These are phyloP conservation scores for Pyxicephalus adspersus DNA, from an alignment of 2,113 vertebrate species.

Conservation along the genomic window DNA sequence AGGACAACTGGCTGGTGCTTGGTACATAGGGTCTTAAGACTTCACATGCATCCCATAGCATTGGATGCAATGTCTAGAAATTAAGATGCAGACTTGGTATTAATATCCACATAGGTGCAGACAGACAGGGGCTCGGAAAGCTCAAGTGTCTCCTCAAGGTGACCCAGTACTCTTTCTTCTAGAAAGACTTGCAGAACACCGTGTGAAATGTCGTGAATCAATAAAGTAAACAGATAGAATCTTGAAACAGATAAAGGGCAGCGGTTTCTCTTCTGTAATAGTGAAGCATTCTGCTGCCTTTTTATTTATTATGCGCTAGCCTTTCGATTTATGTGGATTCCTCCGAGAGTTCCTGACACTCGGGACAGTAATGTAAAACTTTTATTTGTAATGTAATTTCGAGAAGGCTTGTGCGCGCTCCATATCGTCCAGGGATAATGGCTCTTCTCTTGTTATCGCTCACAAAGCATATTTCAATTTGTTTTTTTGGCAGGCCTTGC, in stretches of 20 bases:
- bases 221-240: constrained; percentile 56
- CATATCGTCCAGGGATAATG: constrained; percentile 52
- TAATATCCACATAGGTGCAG: constrained; percentile 11
- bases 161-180: constrained; percentile 49
- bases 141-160: constrained; percentile 42
- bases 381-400: constrained; percentile 57
- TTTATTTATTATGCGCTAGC: constrained; percentile 49
- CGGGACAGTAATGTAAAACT: constrained; percentile 50
- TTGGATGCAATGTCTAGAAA: constrained; percentile 11
- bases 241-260: constrained; percentile 55
- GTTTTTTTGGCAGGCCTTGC: constrained; percentile 55
- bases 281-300: constrained; percentile 48
- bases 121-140: constrained; percentile 10
- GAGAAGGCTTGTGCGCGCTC: constrained; percentile 45
- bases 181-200: constrained; percentile 46
- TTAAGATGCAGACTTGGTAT: constrained; percentile 39
- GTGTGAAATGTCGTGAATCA: constrained; percentile 52
- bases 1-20: not conserved
- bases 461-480: constrained; percentile 57
- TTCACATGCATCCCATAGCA: not conserved
- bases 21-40: not conserved
- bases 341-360: constrained; percentile 45
- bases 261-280: constrained; percentile 51
- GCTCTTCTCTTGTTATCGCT: constrained; percentile 54
- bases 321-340: constrained; percentile 50